A percentile compares a stretch with the other conserved stretches of the same genome.
These are phyloP conservation scores for Mus spicilegus DNA, from an alignment of 2,113 vertebrate species.

Conservation along the genomic window DNA sequence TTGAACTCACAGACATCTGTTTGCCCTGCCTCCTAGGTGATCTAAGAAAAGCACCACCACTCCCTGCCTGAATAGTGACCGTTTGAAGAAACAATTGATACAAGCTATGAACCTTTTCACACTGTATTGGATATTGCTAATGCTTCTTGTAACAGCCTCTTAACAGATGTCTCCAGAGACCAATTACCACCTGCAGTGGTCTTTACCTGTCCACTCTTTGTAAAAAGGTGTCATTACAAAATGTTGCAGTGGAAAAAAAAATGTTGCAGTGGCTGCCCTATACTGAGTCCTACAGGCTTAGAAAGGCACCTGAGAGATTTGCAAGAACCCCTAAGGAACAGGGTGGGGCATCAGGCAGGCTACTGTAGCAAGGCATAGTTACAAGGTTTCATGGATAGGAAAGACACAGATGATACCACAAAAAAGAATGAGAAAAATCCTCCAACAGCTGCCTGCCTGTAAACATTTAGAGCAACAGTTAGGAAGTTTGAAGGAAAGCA, in stretches of 20 bases:
- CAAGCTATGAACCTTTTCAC: not conserved
- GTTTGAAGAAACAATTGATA: not conserved
- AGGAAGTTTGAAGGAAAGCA: not conserved
- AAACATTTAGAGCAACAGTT: not conserved
- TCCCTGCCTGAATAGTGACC: not conserved
- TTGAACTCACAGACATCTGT: not conserved
- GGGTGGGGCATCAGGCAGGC: not conserved
- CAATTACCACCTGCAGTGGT: not conserved
- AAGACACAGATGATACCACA: not conserved
- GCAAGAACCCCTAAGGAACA: not conserved
- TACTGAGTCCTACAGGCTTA: not conserved
- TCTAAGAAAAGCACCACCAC: not conserved
- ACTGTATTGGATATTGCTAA: not conserved
- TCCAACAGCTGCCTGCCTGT: not conserved
- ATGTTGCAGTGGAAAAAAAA: not conserved
- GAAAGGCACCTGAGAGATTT: not conserved
- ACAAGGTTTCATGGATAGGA: no score
- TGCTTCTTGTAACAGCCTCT: not conserved
- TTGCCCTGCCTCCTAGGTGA: not conserved
- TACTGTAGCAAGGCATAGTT: no score
- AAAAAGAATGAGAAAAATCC: not conserved
- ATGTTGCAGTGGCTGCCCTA: not conserved
- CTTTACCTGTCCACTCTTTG: not conserved
- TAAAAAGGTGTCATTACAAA: not conserved
- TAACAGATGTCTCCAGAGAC: not conserved